These are phyloP conservation scores for Diuraphis noxia DNA, from an alignment of 1,140 invertebrate genomes.

Conservation along the genomic window DNA sequence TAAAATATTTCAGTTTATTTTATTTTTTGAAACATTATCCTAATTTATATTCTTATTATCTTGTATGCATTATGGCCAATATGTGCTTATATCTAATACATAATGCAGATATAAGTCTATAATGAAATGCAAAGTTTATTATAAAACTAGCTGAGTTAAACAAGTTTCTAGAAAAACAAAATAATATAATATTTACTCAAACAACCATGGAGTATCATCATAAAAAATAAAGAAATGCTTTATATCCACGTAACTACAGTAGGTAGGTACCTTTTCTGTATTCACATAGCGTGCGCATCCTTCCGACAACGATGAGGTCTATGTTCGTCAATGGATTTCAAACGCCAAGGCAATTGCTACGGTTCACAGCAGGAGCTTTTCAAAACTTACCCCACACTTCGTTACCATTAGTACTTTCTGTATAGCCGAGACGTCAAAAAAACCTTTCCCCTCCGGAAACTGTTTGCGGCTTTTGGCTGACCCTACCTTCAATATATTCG, in stretches of 20 bases:
- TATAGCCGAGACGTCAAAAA: conserved; percentile 5
- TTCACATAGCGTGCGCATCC: conserved; percentile 26
- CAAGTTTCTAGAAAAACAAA: neutral
- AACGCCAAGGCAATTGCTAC: conserved; percentile 34
- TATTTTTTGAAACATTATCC: neutral
- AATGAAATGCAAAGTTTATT: neutral
- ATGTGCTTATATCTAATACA: neutral
- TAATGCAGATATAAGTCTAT: neutral
- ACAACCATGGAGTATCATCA: neutral
- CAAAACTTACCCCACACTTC: conserved; percentile 29
- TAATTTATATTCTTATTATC: neutral
- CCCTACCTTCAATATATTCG: neutral
- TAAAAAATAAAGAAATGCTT: neutral
- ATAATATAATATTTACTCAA: neutral
- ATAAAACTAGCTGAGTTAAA: neutral
- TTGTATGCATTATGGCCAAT: neutral
- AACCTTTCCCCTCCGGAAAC: neutral
- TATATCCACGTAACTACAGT: neutral
- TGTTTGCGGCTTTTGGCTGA: conserved; percentile 37
- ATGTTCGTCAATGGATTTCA: conserved; percentile 44
- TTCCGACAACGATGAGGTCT: conserved; percentile 7
- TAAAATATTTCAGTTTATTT: neutral
- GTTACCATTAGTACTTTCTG: conserved; percentile 19
- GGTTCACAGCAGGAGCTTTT: conserved; percentile 29
- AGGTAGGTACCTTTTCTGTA: conserved; percentile 18